Base-by-base conservation (phyloP, 2,888 invertebrate species). In the Sarcophaga subvicina region DNA sequence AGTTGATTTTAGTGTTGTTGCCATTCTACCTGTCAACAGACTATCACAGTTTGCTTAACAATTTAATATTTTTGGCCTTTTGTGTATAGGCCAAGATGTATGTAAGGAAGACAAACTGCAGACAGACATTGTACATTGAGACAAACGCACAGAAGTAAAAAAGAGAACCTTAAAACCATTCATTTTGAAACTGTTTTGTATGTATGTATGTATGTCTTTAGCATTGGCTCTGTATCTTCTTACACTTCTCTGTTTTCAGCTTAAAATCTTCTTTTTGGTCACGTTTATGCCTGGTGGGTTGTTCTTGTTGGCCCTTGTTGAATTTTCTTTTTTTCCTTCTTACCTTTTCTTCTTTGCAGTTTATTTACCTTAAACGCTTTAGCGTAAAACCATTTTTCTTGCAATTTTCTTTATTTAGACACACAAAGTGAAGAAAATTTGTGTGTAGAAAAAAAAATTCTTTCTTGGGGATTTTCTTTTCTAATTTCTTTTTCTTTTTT, bases 231-330 rank as follows among this genome's bases (percentile, higher is more conserved):
- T 8, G 37, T 37, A 37, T 79, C 27, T 20, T 75, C 64, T 80
- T 69, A 17, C 47, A 60, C n/a, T 27, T 47, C 59, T 70, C 54
- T 22, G 64, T 67, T 45, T 45, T 67, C 10, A 6, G 45, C 70
- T 84, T 69, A 71, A 71, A 77, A 76, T 77, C 54, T 73, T 70
- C 79, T 73, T 83, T 62, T 84, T 85, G 76, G 76, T 70, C 84
- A 85, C 84, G 84, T 85, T 80, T 80, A 70, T 37, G 59, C 8
- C 79, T 83, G 60, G 49, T 54, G 22, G 17, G 60, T 47, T 79
- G 3, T 66, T 17, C n/a, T 67, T 59, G 37, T 14, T 78, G 47
- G n/a, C 47, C 37, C 76, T 62, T 27, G 59, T 69, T 73, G 54
- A 59, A 8, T 37, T 59, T n/a, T 63, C 67, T 69, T 78, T 69